Conservation (phyloP, 2,797 vertebrate species). For the Benthosema pterotum region DNA sequence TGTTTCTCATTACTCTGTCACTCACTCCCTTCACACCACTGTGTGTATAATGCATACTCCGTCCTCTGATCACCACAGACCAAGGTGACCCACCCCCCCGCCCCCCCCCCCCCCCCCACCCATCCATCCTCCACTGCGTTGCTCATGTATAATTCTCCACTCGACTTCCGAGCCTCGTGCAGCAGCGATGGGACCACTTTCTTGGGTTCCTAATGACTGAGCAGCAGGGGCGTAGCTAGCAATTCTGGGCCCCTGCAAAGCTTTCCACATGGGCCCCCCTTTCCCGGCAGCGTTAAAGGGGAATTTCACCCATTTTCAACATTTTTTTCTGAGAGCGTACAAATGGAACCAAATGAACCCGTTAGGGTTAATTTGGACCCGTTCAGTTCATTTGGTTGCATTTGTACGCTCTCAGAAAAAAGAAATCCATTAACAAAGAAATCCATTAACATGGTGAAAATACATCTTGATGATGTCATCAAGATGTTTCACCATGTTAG, state of each 20-base stretch:
- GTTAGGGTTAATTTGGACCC: too few species aligned
- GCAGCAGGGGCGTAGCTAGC: too few species aligned
- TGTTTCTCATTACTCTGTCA: constrained; percentile 50
- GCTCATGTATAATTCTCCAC: constrained; percentile 75
- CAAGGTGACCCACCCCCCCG: constrained; percentile 72
- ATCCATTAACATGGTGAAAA: too few species aligned
- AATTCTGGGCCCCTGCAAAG: too few species aligned
- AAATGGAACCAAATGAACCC: too few species aligned
- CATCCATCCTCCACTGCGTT: constrained; percentile 28
- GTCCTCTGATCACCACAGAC: constrained; percentile 76
- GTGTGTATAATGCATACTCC: constrained; percentile 78
- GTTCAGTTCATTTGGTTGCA: too few species aligned
- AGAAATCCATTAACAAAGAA: too few species aligned
- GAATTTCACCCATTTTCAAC: constrained; percentile 27
- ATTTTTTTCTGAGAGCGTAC: constrained; percentile 1
- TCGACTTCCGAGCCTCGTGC: constrained; percentile 70
- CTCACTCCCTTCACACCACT: constrained; percentile 58
- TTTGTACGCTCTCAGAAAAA: too few species aligned
- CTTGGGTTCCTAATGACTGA: constrained; percentile 70
- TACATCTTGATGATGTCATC: too few species aligned
- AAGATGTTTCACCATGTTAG: too few species aligned
- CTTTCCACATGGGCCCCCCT: too few species aligned
- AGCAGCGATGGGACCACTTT: constrained; percentile 66
- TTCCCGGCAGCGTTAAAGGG: too few species aligned
- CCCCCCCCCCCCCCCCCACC: constrained; percentile 15